These are phyloP conservation scores for Otolemur garnettii DNA, from an alignment of 2,113 vertebrate species.

Conservation along the genomic window DNA sequence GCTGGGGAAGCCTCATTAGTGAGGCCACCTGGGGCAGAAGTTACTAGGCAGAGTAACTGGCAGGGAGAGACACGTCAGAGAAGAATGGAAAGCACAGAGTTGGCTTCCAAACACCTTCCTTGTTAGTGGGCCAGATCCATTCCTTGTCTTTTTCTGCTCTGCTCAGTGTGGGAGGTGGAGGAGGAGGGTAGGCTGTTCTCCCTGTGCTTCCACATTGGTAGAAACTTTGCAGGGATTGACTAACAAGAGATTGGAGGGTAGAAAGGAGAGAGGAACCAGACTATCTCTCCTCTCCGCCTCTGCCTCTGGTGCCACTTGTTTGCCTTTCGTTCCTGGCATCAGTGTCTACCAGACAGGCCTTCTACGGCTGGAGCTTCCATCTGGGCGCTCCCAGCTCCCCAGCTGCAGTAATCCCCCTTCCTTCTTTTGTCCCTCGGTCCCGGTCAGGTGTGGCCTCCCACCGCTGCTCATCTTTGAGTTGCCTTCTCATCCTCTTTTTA, in stretches of 20 bases:
- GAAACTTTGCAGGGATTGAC: background rate
- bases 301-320: background rate
- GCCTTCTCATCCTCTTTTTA: background rate
- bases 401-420: background rate
- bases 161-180: background rate
- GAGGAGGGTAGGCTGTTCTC: background rate
- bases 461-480: background rate
- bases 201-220: fast-evolving
- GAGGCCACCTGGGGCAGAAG: background rate
- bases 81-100: background rate
- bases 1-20: background rate
- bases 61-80: background rate
- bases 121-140: background rate
- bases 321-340: background rate
- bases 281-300: background rate
- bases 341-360: background rate
- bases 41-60: background rate
- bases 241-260: background rate
- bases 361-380: background rate
- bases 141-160: background rate
- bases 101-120: background rate
- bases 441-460: background rate
- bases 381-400: background rate
- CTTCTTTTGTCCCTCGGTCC: background rate
- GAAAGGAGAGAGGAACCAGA: background rate